Evolutionary conservation across 2,113 vertebrate species (phyloP).

Genomic region (Orthochromis indermauri): DNA sequence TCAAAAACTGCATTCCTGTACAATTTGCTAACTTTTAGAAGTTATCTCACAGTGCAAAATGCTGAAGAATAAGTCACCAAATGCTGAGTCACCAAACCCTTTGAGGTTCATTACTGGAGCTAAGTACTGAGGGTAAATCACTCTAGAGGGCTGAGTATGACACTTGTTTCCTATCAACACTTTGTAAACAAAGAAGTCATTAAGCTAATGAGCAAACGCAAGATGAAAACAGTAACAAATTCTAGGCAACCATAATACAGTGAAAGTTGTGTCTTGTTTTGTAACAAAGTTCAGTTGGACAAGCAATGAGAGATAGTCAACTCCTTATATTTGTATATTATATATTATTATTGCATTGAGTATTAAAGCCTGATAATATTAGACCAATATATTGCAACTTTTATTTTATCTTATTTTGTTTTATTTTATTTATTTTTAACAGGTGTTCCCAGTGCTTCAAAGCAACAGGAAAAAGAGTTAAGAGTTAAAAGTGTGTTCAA

Average conservation of each 20-base stretch:
- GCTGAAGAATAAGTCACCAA: not conserved
- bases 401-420: not conserved
- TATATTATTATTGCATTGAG: not conserved
- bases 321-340: not conserved
- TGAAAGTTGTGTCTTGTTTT: not conserved
- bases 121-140: not conserved
- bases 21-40: not conserved
- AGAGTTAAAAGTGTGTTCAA: not conserved
- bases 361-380: not conserved
- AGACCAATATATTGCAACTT: not conserved
- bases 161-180: slow-evolving; percentile 3
- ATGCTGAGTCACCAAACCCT: slow-evolving; percentile 1
- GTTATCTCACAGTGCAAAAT: not conserved
- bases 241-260: not conserved
- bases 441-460: not conserved
- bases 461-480: not conserved
- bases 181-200: slow-evolving; percentile 52
- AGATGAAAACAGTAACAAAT: slow-evolving; percentile 26
- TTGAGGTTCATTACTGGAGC: slow-evolving; percentile 43
- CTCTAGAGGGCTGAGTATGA: slow-evolving; percentile 16
- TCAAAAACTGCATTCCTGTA: not conserved
- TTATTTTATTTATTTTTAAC: not conserved
- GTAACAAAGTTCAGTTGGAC: not conserved
- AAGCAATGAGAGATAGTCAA: not conserved
- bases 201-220: slow-evolving; percentile 55